Percentiles rank a stretch among this genome's conserved stretches.
These are phyloP conservation scores for Drosophila guanche DNA, from an alignment of 1,140 invertebrate species.

Conservation along the genomic window DNA sequence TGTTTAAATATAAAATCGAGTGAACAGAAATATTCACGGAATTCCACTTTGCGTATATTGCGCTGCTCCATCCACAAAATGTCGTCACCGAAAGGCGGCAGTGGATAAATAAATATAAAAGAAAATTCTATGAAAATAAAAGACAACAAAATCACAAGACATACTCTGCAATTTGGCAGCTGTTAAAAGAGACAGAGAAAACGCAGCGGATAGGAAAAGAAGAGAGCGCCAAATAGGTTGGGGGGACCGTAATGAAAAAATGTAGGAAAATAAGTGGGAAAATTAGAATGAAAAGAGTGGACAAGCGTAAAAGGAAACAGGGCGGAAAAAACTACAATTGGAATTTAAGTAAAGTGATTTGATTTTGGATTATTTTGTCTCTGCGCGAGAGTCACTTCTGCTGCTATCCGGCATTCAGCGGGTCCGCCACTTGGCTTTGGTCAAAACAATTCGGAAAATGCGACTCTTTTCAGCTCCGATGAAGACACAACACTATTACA, in stretches of 20 bases:
- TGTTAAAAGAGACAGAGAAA: conserved; percentile 46
- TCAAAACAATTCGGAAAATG: conserved; percentile 58
- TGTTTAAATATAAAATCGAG: conserved; percentile 64
- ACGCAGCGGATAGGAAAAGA: conserved; percentile 19
- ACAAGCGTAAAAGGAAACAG: conserved; percentile 3
- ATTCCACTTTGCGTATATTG: conserved; percentile 39
- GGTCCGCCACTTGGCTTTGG: conserved; percentile 28
- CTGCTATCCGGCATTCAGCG: conserved; percentile 3
- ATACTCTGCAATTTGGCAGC: conserved; percentile 54
- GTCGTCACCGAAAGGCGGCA: conserved; percentile 46
- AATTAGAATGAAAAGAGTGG: conserved; percentile 14
- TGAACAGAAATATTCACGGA: conserved; percentile 59
- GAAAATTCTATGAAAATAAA: conserved; percentile 28
- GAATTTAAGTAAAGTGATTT: conserved; percentile 71
- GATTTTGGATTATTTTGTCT: conserved; percentile 65
- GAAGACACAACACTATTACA: conserved; percentile 14
- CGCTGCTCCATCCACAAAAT: conserved; percentile 40
- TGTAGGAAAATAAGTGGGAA: conserved; percentile 16
- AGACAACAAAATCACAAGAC: conserved; percentile 35
- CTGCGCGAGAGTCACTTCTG: conserved; percentile 35
- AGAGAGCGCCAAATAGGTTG: not conserved
- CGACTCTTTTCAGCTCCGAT: conserved; percentile 9
- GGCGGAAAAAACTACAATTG: conserved; percentile 55
- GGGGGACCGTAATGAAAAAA: too few species aligned
- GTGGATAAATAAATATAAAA: conserved; percentile 36